Percentiles rank a stretch among this genome's conserved stretches.
Conservation (phyloP, 2,113 vertebrate genomes). For the Cygnus buccinator region DNA sequence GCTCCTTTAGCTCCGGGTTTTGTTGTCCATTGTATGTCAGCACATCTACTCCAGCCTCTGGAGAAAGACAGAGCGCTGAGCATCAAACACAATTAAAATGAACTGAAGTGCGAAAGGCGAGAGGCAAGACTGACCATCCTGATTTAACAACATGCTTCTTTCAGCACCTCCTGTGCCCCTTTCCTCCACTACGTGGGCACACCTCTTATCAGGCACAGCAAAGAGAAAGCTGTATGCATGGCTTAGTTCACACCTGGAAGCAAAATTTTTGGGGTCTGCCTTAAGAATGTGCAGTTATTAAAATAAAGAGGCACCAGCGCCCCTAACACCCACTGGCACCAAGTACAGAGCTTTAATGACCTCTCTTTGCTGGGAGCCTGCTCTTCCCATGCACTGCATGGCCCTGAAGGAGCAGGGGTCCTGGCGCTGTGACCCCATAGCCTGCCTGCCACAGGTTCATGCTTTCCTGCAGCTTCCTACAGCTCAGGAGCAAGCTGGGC, state of each 20-base stretch:
- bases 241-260: background rate
- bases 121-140: background rate
- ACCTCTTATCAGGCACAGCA: background rate
- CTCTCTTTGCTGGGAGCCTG: background rate
- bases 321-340: background rate
- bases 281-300: background rate
- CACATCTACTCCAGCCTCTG: background rate
- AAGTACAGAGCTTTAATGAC: background rate
- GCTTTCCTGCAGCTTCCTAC: background rate
- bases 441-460: background rate
- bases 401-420: background rate
- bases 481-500: background rate
- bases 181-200: background rate
- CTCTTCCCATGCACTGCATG: background rate
- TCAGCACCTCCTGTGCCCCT: background rate
- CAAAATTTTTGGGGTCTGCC: background rate
- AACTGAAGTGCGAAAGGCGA: background rate
- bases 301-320: background rate
- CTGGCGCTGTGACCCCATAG: fast-evolving
- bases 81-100: background rate
- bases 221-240: background rate
- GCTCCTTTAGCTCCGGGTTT: background rate
- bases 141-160: background rate
- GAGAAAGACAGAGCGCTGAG: background rate
- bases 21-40: background rate